phyloP scores from a whole-genome alignment of 2,113 vertebrate species.

The Ursus arctos region DNA sequence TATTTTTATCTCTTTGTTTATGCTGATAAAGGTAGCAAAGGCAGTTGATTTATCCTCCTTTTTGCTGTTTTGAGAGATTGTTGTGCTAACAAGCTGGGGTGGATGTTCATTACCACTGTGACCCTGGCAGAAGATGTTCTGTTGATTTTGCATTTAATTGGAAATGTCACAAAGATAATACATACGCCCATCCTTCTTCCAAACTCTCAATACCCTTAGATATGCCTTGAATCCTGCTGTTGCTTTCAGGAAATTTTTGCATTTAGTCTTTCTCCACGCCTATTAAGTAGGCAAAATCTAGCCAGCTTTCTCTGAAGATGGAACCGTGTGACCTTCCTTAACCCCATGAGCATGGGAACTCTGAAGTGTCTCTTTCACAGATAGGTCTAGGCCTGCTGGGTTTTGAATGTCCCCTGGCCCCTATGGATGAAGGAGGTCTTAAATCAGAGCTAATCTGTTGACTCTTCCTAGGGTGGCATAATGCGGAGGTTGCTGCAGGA shows the following conservation, averaged over 20 bases:
- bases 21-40: slow-evolving; percentile 72
- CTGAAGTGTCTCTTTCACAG: slow-evolving; percentile 50
- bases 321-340: not conserved
- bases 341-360: not conserved
- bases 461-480: not conserved
- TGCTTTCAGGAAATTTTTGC: slow-evolving; percentile 33
- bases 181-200: not conserved
- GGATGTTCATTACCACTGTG: slow-evolving; percentile 33
- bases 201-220: not conserved
- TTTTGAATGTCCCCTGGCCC: not conserved
- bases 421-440: not conserved
- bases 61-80: slow-evolving; percentile 72
- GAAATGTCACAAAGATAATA: slow-evolving; percentile 75
- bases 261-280: slow-evolving; percentile 35
- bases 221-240: slow-evolving; percentile 60
- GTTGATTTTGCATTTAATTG: slow-evolving; percentile 76
- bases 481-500: not conserved
- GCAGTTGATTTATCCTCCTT: slow-evolving; percentile 75
- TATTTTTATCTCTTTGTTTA: slow-evolving; percentile 84
- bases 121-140: slow-evolving; percentile 53
- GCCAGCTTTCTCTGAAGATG: slow-evolving; percentile 28
- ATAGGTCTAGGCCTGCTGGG: not conserved
- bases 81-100: slow-evolving; percentile 64
- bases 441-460: not conserved
- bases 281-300: slow-evolving; percentile 49